A percentile compares a stretch with the other conserved stretches of the same genome.
These are phyloP conservation scores for Hipparchia sbordonii DNA, from an alignment of 2,888 invertebrate species.

Conservation along the genomic window DNA sequence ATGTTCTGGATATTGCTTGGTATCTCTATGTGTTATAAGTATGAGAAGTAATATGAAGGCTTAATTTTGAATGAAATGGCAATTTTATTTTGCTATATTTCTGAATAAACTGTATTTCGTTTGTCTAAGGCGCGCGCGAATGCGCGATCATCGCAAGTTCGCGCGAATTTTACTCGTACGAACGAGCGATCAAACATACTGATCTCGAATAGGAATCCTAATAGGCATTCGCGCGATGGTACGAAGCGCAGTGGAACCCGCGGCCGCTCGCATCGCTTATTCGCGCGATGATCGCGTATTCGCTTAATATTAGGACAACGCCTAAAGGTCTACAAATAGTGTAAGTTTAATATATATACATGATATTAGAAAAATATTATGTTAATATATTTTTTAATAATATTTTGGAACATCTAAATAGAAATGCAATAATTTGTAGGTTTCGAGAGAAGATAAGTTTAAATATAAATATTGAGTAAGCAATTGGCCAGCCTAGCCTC, in stretches of 20 bases:
- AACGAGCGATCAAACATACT: no score
- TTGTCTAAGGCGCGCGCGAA: not conserved
- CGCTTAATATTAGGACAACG: not conserved
- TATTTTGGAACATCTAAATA: not conserved
- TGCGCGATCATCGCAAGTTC: no score
- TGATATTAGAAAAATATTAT: not conserved
- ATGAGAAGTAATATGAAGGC: constrained; percentile 21
- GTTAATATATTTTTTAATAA: not conserved
- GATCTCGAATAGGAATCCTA: no score
- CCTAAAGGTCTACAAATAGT: not conserved
- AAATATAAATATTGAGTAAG: no score
- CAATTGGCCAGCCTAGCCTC: no score
- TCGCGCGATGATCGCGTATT: no score
- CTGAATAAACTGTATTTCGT: not conserved
- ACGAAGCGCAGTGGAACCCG: no score
- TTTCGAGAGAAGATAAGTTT: not conserved
- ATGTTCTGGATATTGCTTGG: constrained; percentile 26
- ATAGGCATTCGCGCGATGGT: no score
- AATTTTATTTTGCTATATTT: constrained; percentile 4
- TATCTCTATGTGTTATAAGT: constrained; percentile 11
- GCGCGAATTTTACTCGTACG: no score
- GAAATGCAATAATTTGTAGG: not conserved
- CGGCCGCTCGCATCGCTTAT: no score
- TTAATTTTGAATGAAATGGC: constrained; percentile 9
- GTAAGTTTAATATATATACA: constrained; percentile 11